Evolutionary conservation across 2,113 vertebrate species (phyloP).

Genomic region (Heptranchias perlo): DNA sequence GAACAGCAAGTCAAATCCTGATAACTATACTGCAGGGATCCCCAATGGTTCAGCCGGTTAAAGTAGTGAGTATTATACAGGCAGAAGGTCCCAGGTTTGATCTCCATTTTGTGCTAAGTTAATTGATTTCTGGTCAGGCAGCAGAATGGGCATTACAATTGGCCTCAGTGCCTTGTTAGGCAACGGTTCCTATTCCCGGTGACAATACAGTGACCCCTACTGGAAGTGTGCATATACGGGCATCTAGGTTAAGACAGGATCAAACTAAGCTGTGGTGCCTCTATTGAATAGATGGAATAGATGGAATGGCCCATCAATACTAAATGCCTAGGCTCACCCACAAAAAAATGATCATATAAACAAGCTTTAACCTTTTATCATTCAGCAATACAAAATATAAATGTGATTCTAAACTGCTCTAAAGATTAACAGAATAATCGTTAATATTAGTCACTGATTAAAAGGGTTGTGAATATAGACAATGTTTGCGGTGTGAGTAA

Average conservation of each 20-base stretch:
- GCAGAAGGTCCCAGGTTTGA: not conserved
- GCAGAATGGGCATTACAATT: not conserved
- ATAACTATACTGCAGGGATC: not conserved
- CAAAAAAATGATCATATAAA: not conserved
- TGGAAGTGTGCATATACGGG: not conserved
- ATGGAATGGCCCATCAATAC: too few species aligned
- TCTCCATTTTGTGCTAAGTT: not conserved
- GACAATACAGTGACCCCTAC: not conserved
- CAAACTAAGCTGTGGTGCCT: not conserved
- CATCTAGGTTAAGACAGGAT: not conserved
- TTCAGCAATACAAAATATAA: not conserved
- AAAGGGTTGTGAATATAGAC: not conserved
- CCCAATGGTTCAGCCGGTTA: not conserved
- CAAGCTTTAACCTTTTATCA: not conserved
- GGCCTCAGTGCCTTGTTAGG: not conserved
- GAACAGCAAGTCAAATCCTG: not conserved
- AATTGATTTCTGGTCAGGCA: not conserved
- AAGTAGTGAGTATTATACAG: not conserved
- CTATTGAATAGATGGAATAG: not conserved
- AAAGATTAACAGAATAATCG: not conserved
- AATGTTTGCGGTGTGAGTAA: not conserved
- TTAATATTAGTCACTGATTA: conserved; percentile 1
- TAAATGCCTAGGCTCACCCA: not conserved
- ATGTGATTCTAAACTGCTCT: not conserved
- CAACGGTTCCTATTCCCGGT: not conserved